These are phyloP conservation scores for Crematogaster levior DNA, from an alignment of 2,888 invertebrate genomes.

Conservation along the genomic window DNA sequence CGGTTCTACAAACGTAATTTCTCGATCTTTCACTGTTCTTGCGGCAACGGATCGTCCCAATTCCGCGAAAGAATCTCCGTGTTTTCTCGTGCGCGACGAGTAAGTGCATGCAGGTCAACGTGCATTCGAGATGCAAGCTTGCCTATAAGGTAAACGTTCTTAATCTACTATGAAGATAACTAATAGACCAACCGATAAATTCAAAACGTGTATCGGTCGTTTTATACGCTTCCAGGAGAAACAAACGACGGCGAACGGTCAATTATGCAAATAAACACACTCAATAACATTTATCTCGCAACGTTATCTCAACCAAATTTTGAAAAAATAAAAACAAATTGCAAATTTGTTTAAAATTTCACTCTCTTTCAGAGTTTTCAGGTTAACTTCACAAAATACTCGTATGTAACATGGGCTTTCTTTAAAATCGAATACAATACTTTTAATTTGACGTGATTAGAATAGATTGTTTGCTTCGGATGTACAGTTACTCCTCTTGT, in stretches of 20 bases:
- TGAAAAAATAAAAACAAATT: background rate
- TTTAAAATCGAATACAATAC: background rate
- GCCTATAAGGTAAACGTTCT: conserved; percentile 45
- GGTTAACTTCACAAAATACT: background rate
- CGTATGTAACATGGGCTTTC: background rate
- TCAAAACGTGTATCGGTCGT: conserved; percentile 54
- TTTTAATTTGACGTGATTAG: background rate
- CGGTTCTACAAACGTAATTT: background rate
- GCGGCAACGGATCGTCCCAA: conserved; percentile 14
- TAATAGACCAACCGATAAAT: conserved; percentile 53
- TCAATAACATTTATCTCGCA: background rate
- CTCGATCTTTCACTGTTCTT: conserved; percentile 7
- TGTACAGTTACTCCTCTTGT: background rate
- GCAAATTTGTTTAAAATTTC: background rate
- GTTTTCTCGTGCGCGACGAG: conserved; percentile 14
- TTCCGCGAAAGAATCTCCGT: conserved; percentile 16
- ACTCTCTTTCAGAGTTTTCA: background rate
- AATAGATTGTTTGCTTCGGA: background rate
- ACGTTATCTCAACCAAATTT: background rate
- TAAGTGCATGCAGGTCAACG: conserved; percentile 38
- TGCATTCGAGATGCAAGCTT: background rate
- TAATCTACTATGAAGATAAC: conserved; percentile 48
- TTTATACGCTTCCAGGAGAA: background rate
- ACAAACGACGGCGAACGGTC: background rate
- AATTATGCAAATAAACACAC: background rate